phyloP scores from a whole-genome alignment of 2,113 vertebrate species.

The Hyla sarda region DNA sequence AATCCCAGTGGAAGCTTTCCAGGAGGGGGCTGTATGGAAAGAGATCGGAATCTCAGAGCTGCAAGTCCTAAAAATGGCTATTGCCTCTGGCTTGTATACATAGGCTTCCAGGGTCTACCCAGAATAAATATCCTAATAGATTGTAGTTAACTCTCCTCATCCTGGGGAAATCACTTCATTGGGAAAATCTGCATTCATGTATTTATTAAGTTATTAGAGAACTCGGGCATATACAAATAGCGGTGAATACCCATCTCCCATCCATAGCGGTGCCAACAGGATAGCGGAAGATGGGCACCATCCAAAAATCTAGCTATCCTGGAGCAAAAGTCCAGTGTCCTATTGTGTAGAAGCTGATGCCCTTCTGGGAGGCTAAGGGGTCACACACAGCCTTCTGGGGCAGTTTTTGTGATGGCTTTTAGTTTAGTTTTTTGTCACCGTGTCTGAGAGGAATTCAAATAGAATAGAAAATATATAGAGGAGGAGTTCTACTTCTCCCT shows the following conservation, averaged over 20 bases:
- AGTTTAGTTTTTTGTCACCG: too few species aligned
- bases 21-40: not conserved
- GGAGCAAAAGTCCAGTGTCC: not conserved
- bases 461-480: too few species aligned
- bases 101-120: constrained; percentile 6
- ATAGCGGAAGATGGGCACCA: too few species aligned
- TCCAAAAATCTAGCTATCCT: not conserved
- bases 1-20: constrained; percentile 43
- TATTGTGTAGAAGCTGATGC: not conserved
- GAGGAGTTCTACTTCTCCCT: too few species aligned
- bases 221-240: not conserved
- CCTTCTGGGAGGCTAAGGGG: not conserved
- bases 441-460: too few species aligned
- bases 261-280: not conserved
- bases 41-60: not conserved
- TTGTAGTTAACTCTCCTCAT: not conserved
- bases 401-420: too few species aligned
- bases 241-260: too few species aligned
- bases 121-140: constrained; percentile 40
- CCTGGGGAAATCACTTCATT: not conserved
- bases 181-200: constrained; percentile 7
- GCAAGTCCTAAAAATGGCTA: constrained; percentile 24
- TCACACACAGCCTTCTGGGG: not conserved
- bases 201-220: not conserved
- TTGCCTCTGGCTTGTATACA: constrained; percentile 46